These are phyloP conservation scores for Eugnorisma glareosa DNA, from an alignment of 2,888 invertebrate genomes.

Conservation along the genomic window DNA sequence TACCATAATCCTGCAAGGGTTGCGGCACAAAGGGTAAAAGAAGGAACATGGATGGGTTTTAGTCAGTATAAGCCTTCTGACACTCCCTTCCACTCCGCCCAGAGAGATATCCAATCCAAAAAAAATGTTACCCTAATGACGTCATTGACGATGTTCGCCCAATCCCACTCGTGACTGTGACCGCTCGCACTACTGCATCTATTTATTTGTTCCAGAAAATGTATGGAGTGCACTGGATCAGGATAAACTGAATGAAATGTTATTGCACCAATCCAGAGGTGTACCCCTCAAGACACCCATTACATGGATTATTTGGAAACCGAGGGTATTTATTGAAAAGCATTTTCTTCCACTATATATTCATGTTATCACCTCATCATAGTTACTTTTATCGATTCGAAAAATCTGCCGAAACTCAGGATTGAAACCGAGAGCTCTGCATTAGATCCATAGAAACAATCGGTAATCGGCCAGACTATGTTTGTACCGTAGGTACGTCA, in stretches of 20 bases:
- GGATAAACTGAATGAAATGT: conserved; percentile 74
- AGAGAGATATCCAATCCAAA: too few species aligned
- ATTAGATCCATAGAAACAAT: not conserved
- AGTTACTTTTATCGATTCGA: conserved; percentile 11
- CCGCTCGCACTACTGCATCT: not conserved
- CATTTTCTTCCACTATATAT: not conserved
- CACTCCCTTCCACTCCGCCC: too few species aligned
- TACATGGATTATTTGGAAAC: conserved; percentile 82
- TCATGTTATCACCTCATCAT: not conserved
- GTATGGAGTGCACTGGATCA: conserved; percentile 73
- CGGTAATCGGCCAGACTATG: not conserved
- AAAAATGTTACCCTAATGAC: too few species aligned
- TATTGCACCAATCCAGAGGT: conserved; percentile 73
- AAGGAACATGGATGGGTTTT: too few species aligned
- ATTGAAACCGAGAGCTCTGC: not conserved
- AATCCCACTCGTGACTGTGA: not conserved
- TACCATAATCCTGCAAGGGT: too few species aligned
- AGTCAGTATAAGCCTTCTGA: too few species aligned
- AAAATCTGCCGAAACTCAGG: not conserved
- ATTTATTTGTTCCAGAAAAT: conserved; percentile 70
- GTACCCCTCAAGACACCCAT: conserved; percentile 71
- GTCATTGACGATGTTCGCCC: not conserved
- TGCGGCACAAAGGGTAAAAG: too few species aligned
- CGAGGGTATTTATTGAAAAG: conserved; percentile 60
- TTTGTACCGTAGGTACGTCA: too few species aligned